phyloP scores from a whole-genome alignment of 2,113 vertebrate genomes.

The Circaetus cinerascens region DNA sequence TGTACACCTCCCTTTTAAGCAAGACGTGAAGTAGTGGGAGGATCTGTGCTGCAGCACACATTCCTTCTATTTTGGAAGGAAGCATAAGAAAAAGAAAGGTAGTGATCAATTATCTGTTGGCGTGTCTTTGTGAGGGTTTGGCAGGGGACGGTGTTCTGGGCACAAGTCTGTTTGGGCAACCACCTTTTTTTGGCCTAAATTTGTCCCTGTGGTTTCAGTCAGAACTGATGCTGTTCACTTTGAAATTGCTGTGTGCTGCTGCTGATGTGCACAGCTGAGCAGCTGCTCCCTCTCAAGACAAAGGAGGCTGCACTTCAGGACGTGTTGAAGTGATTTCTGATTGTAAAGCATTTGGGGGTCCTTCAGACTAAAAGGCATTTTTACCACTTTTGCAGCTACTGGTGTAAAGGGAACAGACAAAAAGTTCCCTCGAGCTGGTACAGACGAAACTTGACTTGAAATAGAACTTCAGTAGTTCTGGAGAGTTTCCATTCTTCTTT shows the following conservation, averaged over 20 bases:
- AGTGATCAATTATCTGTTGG: background rate
- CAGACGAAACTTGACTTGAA: background rate
- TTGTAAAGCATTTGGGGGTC: slow-evolving; percentile 22
- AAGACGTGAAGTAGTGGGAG: background rate
- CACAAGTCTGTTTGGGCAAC: background rate
- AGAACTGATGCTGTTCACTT: background rate
- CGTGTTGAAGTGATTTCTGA: slow-evolving; percentile 4
- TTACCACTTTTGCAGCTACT: slow-evolving; percentile 8
- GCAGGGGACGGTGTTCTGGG: background rate
- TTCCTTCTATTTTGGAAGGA: background rate
- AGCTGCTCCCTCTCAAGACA: slow-evolving; percentile 47
- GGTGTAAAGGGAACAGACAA: background rate
- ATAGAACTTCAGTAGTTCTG: background rate
- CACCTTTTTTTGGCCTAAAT: background rate
- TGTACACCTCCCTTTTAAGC: background rate
- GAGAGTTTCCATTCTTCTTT: background rate
- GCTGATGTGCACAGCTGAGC: background rate
- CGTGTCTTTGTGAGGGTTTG: background rate
- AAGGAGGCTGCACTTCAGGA: slow-evolving; percentile 24
- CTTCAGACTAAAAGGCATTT: slow-evolving; percentile 30
- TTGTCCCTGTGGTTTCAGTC: background rate
- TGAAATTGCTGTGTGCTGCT: background rate
- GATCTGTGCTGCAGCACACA: background rate
- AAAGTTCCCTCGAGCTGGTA: background rate
- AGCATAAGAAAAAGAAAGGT: background rate